phyloP scores from a whole-genome alignment of 2,888 invertebrate genomes.

The Panorpa germanica region DNA sequence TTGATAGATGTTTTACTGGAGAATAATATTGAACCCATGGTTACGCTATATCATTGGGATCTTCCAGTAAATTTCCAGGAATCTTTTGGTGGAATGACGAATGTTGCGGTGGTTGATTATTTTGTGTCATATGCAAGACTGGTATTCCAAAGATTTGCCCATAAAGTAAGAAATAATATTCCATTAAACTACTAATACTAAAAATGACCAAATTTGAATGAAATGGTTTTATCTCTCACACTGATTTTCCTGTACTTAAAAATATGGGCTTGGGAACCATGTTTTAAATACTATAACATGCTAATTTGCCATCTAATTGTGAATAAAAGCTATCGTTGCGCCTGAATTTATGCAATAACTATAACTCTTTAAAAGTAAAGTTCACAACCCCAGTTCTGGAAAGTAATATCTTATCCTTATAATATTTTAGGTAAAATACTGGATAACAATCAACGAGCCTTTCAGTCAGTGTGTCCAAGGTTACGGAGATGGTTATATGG shows the following conservation, averaged over 20 bases:
- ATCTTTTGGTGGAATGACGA: conserved; percentile 38
- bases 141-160: conserved; percentile 27
- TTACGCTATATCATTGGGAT: conserved; percentile 45
- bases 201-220: no score
- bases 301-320: no score
- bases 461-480: conserved; percentile 23
- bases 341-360: no score
- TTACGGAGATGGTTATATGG: conserved; percentile 22
- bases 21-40: conserved; percentile 33
- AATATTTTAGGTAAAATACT: conserved; percentile 23
- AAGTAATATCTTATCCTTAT: no score
- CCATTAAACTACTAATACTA: neutral
- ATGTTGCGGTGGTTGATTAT: conserved; percentile 29
- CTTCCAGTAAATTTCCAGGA: conserved; percentile 33
- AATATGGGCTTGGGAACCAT: no score
- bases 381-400: no score
- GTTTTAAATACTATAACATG: no score
- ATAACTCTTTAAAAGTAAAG: no score
- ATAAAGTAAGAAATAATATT: conserved; percentile 21
- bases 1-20: conserved; percentile 35
- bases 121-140: conserved; percentile 34
- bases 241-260: no score
- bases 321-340: no score
- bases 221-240: no score
- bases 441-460: conserved; percentile 40